Evolutionary conservation across 2,888 invertebrate species (phyloP).

Genomic region (Prosopocoilus inquinatus): DNA sequence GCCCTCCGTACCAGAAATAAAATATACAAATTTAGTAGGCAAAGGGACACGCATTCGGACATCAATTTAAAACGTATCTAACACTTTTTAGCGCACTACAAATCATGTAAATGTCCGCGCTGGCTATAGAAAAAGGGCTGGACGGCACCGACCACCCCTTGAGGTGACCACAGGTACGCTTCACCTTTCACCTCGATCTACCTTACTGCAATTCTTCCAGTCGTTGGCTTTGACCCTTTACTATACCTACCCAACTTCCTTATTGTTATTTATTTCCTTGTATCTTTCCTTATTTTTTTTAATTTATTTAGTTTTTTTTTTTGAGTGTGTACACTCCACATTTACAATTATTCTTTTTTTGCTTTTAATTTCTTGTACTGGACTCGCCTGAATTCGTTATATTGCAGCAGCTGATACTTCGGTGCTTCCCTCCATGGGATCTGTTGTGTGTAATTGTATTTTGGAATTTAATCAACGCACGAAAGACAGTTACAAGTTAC

Average conservation of each 20-base stretch:
- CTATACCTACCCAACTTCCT: slow-evolving; percentile 24
- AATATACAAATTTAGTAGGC: slow-evolving; percentile 42
- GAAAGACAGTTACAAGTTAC: no score
- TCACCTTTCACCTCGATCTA: slow-evolving; percentile 39
- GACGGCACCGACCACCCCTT: slow-evolving; percentile 36
- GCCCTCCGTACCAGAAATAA: slow-evolving; percentile 10
- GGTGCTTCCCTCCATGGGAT: no score
- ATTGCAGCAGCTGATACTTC: no score
- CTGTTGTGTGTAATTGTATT: no score
- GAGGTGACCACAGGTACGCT: slow-evolving; percentile 36
- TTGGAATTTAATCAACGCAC: not conserved
- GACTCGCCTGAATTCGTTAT: no score
- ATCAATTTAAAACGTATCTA: slow-evolving; percentile 43
- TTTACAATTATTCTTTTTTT: no score
- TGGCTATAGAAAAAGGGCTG: slow-evolving; percentile 29
- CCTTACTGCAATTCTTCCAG: slow-evolving; percentile 27
- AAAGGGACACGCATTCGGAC: slow-evolving; percentile 38
- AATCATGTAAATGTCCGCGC: slow-evolving; percentile 41
- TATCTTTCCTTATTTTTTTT: slow-evolving; percentile 24
- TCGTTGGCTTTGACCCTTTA: slow-evolving; percentile 18
- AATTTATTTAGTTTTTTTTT: no score
- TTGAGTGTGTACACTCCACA: slow-evolving; percentile 18
- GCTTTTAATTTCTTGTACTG: not conserved
- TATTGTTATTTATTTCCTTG: slow-evolving; percentile 37
- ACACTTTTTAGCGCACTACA: slow-evolving; percentile 44